A percentile compares a stretch with the other conserved stretches of the same genome.
phyloP scores from a whole-genome alignment of 2,797 vertebrate species.

The Pseudotriccus pelzelni region DNA sequence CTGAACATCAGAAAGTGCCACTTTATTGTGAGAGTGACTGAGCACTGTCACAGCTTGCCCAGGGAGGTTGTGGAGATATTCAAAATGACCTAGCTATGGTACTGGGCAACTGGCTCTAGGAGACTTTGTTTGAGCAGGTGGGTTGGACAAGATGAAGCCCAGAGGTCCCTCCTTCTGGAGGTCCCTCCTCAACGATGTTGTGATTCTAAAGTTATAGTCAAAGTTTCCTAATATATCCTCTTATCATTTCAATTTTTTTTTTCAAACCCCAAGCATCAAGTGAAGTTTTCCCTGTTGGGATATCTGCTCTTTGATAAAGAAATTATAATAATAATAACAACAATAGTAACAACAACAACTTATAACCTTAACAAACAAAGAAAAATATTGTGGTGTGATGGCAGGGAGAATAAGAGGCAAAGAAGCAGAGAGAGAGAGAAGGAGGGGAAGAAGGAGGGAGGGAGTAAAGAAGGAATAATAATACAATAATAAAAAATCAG shows the following conservation, averaged over 20 bases:
- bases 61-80: background rate
- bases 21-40: background rate
- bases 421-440: background rate
- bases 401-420: background rate
- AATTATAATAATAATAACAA: background rate
- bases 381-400: background rate
- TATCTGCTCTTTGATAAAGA: background rate
- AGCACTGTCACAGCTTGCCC: background rate
- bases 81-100: background rate
- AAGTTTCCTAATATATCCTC: background rate
- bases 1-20: rapidly evolving
- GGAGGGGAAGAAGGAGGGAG: background rate
- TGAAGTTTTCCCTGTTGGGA: background rate
- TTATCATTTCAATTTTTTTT: background rate
- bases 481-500: background rate
- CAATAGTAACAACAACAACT: background rate
- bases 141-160: background rate
- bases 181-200: background rate
- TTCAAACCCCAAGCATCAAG: background rate
- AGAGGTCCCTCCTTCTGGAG: background rate
- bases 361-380: background rate
- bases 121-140: background rate
- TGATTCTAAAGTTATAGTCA: background rate
- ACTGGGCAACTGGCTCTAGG: background rate
- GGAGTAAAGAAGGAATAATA: background rate